Percentiles rank a stretch among this genome's conserved stretches.
Conservation (phyloP, 37 sponge, comb jelly and placozoan genomes). For the Hormiphora californensis region DNA sequence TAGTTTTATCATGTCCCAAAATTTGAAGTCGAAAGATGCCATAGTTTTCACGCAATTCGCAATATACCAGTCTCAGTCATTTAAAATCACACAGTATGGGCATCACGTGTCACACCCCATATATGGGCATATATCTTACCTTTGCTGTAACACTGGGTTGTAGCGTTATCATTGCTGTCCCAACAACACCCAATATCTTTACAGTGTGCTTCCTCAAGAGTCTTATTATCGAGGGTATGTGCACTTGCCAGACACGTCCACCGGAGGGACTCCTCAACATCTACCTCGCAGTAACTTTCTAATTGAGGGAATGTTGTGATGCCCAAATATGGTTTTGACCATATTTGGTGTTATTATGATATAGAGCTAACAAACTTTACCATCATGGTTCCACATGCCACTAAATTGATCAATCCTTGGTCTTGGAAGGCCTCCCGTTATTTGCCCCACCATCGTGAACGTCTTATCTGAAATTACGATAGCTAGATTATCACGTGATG, state of each 20-base stretch:
- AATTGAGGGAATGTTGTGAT: neutral
- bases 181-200: conserved; percentile 6
- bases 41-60: too few relatives aligned
- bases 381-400: neutral
- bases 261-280: neutral
- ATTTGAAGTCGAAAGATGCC: too few relatives aligned
- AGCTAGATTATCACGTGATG: too few relatives aligned
- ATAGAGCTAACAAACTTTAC: neutral
- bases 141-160: conserved; percentile 41
- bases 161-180: neutral
- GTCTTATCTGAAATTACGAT: too few relatives aligned
- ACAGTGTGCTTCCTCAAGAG: neutral
- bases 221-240: neutral
- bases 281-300: neutral
- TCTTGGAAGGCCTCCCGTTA: conserved; percentile 18
- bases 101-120: too few relatives aligned
- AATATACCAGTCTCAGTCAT: too few relatives aligned
- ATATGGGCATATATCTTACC: too few relatives aligned
- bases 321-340: neutral
- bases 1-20: too few relatives aligned
- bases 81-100: neutral
- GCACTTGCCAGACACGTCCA: conserved; percentile 4
- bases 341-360: neutral
- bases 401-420: conserved; percentile 30
- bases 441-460: conserved; percentile 47